Percentiles rank a stretch among this genome's conserved stretches.
These are phyloP conservation scores for Chiloscyllium punctatum DNA, from an alignment of 2,797 vertebrate genomes.

Conservation along the genomic window DNA sequence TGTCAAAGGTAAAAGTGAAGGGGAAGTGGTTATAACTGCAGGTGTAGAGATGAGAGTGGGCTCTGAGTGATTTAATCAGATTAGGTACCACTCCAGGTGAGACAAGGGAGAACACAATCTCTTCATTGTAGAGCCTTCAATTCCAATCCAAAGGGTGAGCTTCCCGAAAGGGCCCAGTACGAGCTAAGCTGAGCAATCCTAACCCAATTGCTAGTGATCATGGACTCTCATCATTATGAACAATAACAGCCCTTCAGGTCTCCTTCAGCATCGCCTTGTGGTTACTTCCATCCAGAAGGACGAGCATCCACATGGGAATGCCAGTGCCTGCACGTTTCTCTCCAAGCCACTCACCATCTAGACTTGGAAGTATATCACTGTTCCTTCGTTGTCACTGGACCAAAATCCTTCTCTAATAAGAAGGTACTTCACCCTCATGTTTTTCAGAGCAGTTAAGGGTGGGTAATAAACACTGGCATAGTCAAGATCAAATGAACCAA, in stretches of 20 bases:
- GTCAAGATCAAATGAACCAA: no score
- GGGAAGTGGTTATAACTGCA: background rate
- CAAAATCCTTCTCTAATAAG: no score
- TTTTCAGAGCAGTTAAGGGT: background rate
- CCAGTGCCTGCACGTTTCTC: background rate
- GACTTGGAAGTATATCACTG: background rate
- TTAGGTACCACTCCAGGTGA: background rate
- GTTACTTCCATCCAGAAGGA: background rate
- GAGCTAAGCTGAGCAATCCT: background rate
- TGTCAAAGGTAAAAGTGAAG: background rate
- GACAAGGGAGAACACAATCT: background rate
- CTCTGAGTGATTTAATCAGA: background rate
- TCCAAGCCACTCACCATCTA: background rate
- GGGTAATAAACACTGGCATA: background rate
- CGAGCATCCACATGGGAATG: background rate
- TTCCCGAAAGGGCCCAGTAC: background rate
- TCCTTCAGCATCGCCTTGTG: background rate
- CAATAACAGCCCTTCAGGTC: background rate
- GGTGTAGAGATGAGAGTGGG: background rate
- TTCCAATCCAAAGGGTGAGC: background rate
- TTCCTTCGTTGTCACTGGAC: background rate
- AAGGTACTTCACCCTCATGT: background rate
- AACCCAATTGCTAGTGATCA: background rate
- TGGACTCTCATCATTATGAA: background rate
- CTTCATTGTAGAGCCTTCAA: background rate